These are phyloP conservation scores for Mallotus villosus DNA, from an alignment of 2,797 vertebrate species.

Conservation along the genomic window DNA sequence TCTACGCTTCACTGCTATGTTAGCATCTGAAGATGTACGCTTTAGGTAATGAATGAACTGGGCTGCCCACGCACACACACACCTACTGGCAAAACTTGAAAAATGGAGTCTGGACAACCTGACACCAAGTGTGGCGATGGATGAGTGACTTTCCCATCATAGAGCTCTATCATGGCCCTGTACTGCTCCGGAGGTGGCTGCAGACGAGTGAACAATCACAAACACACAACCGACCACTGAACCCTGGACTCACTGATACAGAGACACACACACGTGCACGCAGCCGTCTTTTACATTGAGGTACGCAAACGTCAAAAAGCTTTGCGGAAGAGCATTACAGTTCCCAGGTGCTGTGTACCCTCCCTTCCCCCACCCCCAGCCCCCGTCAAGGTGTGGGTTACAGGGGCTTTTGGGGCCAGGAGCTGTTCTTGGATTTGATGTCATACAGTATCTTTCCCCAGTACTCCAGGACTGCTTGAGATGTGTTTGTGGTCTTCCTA, in stretches of 20 bases:
- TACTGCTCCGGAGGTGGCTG: constrained; percentile 20
- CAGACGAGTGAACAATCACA: constrained; percentile 27
- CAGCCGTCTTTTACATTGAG: background rate
- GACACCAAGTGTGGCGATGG: constrained; percentile 40
- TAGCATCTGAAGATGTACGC: constrained; percentile 44
- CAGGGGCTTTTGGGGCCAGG: constrained; percentile 10
- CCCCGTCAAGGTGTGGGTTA: background rate
- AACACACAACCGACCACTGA: constrained; percentile 18
- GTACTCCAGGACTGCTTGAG: background rate
- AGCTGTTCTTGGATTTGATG: constrained; percentile 6
- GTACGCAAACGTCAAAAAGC: background rate
- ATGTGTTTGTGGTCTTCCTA: no score
- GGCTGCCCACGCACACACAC: constrained; percentile 51
- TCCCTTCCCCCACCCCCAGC: background rate
- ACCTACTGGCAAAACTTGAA: constrained; percentile 35
- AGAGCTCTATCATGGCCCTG: constrained; percentile 9
- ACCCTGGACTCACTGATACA: background rate
- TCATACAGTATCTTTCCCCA: background rate
- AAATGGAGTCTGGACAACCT: constrained; percentile 29
- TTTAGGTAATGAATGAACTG: constrained; percentile 65
- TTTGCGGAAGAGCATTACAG: constrained; percentile 18
- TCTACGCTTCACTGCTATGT: constrained; percentile 26
- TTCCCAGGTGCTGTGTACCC: background rate
- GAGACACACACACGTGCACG: constrained; percentile 2
- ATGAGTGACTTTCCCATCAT: constrained; percentile 67